Evolutionary conservation across 2,113 vertebrate species (phyloP), one percentile per base, ranked within the genome.

Genomic region (Pseudopodoces humilis): DNA sequence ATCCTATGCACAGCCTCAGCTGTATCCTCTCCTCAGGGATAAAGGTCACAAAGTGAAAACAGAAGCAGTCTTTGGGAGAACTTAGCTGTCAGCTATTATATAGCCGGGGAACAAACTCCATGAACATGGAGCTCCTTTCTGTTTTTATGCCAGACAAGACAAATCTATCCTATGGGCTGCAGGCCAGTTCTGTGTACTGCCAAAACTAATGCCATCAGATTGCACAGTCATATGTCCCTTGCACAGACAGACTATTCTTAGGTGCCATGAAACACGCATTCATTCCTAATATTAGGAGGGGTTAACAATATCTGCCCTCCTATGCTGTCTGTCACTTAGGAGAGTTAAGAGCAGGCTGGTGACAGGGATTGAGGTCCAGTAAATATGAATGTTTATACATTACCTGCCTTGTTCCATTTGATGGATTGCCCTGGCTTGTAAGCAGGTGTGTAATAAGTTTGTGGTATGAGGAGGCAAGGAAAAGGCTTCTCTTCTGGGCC

Each of bases 1-100:
- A 65, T 50, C 49, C 39, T 17, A 24, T 0, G 0, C 21, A 44
- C 9, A 67, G 43, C 33, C 35, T 78, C 2, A 4, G 52, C 15
- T 59, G 74, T 67, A 55, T 52, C 17, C 33, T 16, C 10, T 83
- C 12, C 17, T 70, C 35, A 25, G 30, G 19, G 43, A 43, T 43
- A 43, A 43, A 43, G 14, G 24, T 69, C 2, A 3, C 1, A 13
- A 69, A 52, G 75, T 79, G 49, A 87, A 91, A 68, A 75, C 16
- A 43, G 30, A 39, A 84, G 4, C 22, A 21, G 58, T 25, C 20
- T 83, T 72, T 43, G 60, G 44, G 12, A 62, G 24, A 88, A 63
- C 9, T 74, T 52, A 47, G 58, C 13, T 72, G 67, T 27, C 60
- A 86, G 41, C 72, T 62, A 1, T 52, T 65, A 43, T 15, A 19